These are phyloP conservation scores for Tenthredo livida DNA, from an alignment of 2,888 invertebrate species.

Conservation along the genomic window DNA sequence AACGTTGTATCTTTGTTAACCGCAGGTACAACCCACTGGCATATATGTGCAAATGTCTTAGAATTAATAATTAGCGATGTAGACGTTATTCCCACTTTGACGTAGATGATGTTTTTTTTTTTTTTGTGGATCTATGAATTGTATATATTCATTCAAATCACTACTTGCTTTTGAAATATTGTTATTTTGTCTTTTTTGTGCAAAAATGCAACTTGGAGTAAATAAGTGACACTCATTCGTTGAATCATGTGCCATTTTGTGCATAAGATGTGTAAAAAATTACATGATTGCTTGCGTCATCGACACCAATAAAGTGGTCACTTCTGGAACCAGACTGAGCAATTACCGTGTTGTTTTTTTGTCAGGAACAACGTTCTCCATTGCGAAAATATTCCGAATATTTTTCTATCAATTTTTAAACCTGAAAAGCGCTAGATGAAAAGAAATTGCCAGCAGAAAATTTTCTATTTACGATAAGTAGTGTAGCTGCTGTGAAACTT, in stretches of 20 bases:
- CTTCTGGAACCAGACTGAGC: slow-evolving; percentile 32
- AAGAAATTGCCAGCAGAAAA: neutral
- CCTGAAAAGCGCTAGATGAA: neutral
- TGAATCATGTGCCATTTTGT: neutral
- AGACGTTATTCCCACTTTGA: slow-evolving; percentile 33
- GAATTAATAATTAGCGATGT: neutral
- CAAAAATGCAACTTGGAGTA: slow-evolving; percentile 1
- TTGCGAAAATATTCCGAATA: neutral
- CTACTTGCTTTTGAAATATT: neutral
- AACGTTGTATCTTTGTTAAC: slow-evolving; percentile 20
- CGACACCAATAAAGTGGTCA: slow-evolving; percentile 12
- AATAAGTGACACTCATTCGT: neutral
- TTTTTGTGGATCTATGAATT: neutral
- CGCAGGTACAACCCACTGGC: neutral
- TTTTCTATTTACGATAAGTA: neutral
- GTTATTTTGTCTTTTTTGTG: neutral
- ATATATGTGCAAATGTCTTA: neutral
- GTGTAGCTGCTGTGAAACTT: slow-evolving; percentile 10
- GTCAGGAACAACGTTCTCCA: neutral
- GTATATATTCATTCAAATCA: neutral
- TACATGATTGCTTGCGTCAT: slow-evolving; percentile 37
- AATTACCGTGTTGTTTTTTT: slow-evolving; percentile 12
- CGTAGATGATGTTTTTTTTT: neutral
- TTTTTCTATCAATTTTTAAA: neutral
- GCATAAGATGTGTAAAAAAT: slow-evolving; percentile 19